phyloP scores from a whole-genome alignment of 2,888 invertebrate species.

The Scrobipalpa costella region DNA sequence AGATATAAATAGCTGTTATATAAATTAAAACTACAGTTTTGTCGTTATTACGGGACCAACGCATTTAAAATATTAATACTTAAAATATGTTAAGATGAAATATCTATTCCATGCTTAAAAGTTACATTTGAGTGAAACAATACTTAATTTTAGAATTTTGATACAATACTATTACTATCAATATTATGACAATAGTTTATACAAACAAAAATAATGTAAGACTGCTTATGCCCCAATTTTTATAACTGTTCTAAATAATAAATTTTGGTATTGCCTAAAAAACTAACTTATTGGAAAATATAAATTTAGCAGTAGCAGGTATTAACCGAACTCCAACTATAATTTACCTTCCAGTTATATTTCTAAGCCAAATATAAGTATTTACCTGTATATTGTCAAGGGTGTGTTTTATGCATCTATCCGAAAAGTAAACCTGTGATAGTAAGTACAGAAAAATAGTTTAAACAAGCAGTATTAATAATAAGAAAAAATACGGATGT shows the following conservation, averaged over 20 bases:
- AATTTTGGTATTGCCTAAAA: background rate
- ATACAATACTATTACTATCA: background rate
- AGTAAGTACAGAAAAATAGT: constrained; percentile 49
- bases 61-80: background rate
- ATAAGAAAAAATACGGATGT: constrained; percentile 14
- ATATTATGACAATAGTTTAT: background rate
- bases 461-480: constrained; percentile 42
- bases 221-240: constrained; percentile 3
- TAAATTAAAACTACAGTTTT: background rate
- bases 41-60: constrained; percentile 1
- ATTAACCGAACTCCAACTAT: no score
- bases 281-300: background rate
- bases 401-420: background rate
- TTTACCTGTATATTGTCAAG: background rate
- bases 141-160: background rate
- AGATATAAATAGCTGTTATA: background rate
- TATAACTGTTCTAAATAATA: background rate
- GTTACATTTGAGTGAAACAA: background rate
- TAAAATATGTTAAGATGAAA: background rate
- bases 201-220: background rate
- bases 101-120: background rate
- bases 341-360: background rate
- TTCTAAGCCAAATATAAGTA: background rate
- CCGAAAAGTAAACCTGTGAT: constrained; percentile 52
- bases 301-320: background rate